Percentiles rank a stretch among this genome's conserved stretches.
phyloP scores from a whole-genome alignment of 2,113 vertebrate species.

The Cryptomyrus ogoouensis region DNA sequence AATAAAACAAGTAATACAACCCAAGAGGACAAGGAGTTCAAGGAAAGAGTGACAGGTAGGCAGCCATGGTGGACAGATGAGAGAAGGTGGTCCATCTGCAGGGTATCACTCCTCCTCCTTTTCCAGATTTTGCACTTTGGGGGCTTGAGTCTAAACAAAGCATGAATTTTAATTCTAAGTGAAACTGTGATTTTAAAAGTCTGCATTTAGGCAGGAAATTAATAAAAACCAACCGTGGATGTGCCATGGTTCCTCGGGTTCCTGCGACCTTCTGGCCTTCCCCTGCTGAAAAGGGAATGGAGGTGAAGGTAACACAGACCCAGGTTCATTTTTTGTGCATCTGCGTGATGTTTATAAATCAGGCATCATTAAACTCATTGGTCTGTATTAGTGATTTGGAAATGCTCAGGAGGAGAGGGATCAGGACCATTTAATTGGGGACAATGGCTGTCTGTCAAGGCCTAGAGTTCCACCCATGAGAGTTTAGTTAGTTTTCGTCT shows the following conservation, averaged over 20 bases:
- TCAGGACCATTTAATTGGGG: background rate
- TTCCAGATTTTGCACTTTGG: conserved; percentile 64
- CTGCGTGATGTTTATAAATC: background rate
- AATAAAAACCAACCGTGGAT: conserved; percentile 32
- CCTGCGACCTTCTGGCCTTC: conserved; percentile 47
- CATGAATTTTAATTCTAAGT: background rate
- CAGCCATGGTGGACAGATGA: background rate
- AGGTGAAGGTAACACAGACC: conserved; percentile 17
- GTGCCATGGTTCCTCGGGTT: conserved; percentile 38
- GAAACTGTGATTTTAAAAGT: background rate
- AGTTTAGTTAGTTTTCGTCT: too few species aligned
- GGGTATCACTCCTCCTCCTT: conserved; percentile 55
- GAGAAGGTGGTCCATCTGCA: background rate
- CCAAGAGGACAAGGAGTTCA: conserved; percentile 19
- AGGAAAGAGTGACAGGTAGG: conserved; percentile 17
- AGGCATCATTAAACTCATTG: background rate
- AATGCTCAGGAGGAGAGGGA: background rate
- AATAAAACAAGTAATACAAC: conserved; percentile 25
- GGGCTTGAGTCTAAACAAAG: conserved; percentile 38
- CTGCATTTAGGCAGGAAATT: background rate
- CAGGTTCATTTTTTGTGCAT: background rate
- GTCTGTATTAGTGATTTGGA: background rate
- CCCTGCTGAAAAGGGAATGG: conserved; percentile 40
- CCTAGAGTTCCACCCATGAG: background rate
- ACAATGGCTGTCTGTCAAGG: background rate